Conservation (phyloP, 2,888 invertebrate species). For the Scaptodrosophila latifasciaeformis region DNA sequence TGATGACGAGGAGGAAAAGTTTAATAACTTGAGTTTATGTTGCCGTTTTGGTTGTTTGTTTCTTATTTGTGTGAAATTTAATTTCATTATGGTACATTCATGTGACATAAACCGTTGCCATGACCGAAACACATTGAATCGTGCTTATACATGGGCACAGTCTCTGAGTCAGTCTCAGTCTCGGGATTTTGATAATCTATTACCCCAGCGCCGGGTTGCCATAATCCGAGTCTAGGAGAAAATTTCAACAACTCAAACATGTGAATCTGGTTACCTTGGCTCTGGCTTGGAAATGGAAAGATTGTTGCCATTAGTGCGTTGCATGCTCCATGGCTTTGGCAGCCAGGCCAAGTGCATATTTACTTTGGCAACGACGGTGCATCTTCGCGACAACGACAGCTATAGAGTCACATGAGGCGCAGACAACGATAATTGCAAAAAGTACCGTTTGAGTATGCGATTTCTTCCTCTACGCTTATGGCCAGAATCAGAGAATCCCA, state of each 20-base stretch:
- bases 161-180: constrained; percentile 12
- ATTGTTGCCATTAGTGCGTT: constrained; percentile 61
- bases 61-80: constrained; percentile 54
- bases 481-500: too few species aligned
- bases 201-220: constrained; percentile 59
- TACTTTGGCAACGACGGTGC: constrained; percentile 46
- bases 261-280: too few species aligned
- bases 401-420: constrained; percentile 11
- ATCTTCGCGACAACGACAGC: constrained; percentile 36
- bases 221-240: constrained; percentile 59
- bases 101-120: constrained; percentile 65
- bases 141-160: constrained; percentile 32
- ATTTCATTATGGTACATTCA: constrained; percentile 67
- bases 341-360: constrained; percentile 66
- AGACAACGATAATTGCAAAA: constrained; percentile 64
- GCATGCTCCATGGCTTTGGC: constrained; percentile 44
- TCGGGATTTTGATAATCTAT: constrained; percentile 69
- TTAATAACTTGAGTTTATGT: constrained; percentile 48
- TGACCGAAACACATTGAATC: constrained; percentile 17
- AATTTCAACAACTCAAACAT: constrained; percentile 2
- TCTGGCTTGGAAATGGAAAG: too few species aligned
- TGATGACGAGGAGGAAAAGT: constrained; percentile 37
- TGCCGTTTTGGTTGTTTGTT: constrained; percentile 2
- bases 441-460: constrained; percentile 66
- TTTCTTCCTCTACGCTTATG: constrained; percentile 33